phyloP scores from a whole-genome alignment of 2,113 vertebrate species.

The Notothenia rossii region DNA sequence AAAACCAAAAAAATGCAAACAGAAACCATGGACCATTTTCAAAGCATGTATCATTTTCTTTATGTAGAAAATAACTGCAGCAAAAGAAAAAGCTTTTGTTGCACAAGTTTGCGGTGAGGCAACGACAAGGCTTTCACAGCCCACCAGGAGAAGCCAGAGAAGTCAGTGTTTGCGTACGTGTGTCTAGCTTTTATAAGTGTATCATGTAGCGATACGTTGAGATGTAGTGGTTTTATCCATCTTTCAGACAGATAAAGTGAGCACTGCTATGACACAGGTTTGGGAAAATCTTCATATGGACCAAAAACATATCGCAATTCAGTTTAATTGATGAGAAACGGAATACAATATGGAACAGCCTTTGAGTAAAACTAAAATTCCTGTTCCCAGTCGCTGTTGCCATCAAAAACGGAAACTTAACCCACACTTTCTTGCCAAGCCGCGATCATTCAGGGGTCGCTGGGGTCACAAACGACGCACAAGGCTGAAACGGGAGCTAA shows the following conservation, averaged over 20 bases:
- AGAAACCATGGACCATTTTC: slow-evolving; percentile 74
- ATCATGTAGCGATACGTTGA: slow-evolving; percentile 22
- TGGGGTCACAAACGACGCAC: slow-evolving; percentile 63
- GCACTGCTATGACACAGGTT: slow-evolving; percentile 37
- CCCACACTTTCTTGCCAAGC: slow-evolving; percentile 23
- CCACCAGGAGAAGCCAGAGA: slow-evolving; percentile 39
- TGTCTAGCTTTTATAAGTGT: slow-evolving; percentile 38
- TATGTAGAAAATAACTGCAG: slow-evolving; percentile 79
- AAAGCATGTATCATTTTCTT: slow-evolving; percentile 67
- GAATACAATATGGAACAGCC: slow-evolving; percentile 8
- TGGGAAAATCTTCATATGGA: slow-evolving; percentile 12
- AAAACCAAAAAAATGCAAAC: slow-evolving; percentile 39
- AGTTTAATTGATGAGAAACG: not conserved
- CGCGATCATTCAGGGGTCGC: slow-evolving; percentile 58
- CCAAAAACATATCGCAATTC: slow-evolving; percentile 10
- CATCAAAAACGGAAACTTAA: slow-evolving; percentile 41
- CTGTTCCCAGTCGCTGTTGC: slow-evolving; percentile 11
- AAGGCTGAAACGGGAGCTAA: slow-evolving; percentile 39
- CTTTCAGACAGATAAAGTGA: slow-evolving; percentile 35
- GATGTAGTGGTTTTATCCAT: slow-evolving; percentile 37
- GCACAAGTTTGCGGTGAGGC: slow-evolving; percentile 60
- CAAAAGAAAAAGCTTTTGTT: slow-evolving; percentile 68
- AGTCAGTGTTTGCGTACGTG: slow-evolving; percentile 27
- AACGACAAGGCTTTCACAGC: slow-evolving; percentile 35
- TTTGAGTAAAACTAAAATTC: slow-evolving; percentile 17